phyloP scores from a whole-genome alignment of 2,797 vertebrate genomes.

The Sebastes umbrosus region DNA sequence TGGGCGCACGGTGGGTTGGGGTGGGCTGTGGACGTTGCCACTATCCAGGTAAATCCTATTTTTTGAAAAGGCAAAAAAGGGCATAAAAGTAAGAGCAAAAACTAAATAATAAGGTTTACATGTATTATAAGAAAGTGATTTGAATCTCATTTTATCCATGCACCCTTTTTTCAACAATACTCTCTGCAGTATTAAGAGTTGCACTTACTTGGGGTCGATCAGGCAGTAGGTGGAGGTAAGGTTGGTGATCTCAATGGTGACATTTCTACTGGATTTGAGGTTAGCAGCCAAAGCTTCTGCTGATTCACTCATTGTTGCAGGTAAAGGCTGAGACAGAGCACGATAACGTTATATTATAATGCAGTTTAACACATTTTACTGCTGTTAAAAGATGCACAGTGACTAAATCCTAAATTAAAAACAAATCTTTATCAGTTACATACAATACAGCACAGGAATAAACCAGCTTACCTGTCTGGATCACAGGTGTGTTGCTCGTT shows the following conservation, averaged over 20 bases:
- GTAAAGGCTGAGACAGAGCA: background rate
- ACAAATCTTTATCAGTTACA: background rate
- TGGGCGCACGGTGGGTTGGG: slow-evolving; percentile 70
- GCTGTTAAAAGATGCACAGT: background rate
- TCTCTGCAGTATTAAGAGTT: background rate
- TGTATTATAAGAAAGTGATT: too few relatives aligned
- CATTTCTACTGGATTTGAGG: slow-evolving; percentile 56
- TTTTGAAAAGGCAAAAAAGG: background rate
- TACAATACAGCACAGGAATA: background rate
- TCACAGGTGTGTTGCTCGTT: slow-evolving; percentile 23
- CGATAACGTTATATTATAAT: background rate
- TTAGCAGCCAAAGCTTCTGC: slow-evolving; percentile 63
- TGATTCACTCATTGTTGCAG: slow-evolving; percentile 59
- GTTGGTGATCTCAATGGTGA: slow-evolving; percentile 77
- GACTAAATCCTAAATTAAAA: background rate
- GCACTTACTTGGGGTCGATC: slow-evolving; percentile 66
- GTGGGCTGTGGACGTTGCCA: slow-evolving; percentile 62
- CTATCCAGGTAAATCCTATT: slow-evolving; percentile 68
- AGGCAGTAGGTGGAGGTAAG: slow-evolving; percentile 59
- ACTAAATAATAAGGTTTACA: too few relatives aligned
- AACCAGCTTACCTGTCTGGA: slow-evolving; percentile 49
- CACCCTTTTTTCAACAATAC: background rate
- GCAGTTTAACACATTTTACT: background rate
- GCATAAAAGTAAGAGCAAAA: too few relatives aligned
- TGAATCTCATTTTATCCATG: too few relatives aligned